Conservation (phyloP, 1,140 invertebrate genomes). For the Euglossa dilemma region DNA sequence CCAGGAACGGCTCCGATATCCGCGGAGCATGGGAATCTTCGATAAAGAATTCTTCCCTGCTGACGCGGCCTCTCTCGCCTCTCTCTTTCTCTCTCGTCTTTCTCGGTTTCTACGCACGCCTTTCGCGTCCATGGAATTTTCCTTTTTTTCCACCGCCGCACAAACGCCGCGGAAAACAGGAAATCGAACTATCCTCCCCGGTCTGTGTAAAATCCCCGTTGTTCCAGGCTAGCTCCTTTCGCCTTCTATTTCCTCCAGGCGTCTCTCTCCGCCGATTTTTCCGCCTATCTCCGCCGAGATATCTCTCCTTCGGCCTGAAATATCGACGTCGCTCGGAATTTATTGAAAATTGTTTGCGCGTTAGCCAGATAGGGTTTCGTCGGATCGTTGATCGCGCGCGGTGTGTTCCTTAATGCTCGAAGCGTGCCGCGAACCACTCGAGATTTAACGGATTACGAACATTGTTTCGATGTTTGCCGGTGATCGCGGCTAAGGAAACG, state of each 20-base stretch:
- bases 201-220: neutral
- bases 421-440: neutral
- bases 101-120: neutral
- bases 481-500: neutral
- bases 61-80: slow-evolving; percentile 1
- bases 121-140: too few species aligned
- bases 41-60: slow-evolving; percentile 22
- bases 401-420: too few species aligned
- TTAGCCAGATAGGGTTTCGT: neutral
- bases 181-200: neutral
- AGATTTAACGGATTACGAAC: neutral
- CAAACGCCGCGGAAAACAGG: neutral
- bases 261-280: too few species aligned
- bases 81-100: too few species aligned
- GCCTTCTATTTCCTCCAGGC: too few species aligned
- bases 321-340: neutral
- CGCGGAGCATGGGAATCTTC: slow-evolving; percentile 33
- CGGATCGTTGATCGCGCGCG: neutral
- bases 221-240: neutral
- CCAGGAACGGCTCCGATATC: slow-evolving; percentile 25
- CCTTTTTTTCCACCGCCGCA: neutral
- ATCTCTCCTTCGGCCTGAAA: too few species aligned
- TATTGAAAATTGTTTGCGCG: neutral
- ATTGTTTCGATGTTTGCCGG: neutral
- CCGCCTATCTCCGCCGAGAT: too few species aligned